Conservation (phyloP, 2,888 invertebrate genomes). For the Drosophila antonietae region DNA sequence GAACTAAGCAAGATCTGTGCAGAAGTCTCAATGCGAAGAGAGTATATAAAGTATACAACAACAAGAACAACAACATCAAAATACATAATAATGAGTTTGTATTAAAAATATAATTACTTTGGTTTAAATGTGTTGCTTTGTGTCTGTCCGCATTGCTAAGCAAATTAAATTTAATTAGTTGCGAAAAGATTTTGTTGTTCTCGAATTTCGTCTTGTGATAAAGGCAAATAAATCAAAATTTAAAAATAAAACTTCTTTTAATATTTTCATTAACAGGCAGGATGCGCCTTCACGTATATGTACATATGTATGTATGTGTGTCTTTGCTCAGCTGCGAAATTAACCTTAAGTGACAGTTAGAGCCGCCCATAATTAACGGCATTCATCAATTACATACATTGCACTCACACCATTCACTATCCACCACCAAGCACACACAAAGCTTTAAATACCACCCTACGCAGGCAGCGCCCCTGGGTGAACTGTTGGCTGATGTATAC, state of each 20-base stretch:
- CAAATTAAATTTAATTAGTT: constrained; percentile 3
- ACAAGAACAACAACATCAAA: neutral
- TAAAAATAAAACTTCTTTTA: neutral
- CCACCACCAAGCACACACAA: constrained; percentile 18
- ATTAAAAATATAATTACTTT: constrained; percentile 12
- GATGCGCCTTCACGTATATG: neutral
- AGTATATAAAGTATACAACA: too few species aligned
- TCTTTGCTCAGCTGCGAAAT: constrained; percentile 39
- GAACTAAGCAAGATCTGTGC: constrained; percentile 29
- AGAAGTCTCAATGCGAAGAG: constrained; percentile 7
- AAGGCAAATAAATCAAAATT: neutral
- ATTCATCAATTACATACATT: constrained; percentile 58
- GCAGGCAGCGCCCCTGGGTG: neutral
- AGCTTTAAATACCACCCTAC: constrained; percentile 40
- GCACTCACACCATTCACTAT: constrained; percentile 12
- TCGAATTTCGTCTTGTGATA: neutral
- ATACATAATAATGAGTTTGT: neutral
- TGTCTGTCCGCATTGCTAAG: neutral
- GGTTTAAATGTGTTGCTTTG: neutral
- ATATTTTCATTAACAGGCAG: neutral
- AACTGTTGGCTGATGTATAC: constrained; percentile 15
- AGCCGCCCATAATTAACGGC: constrained; percentile 64
- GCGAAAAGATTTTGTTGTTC: neutral
- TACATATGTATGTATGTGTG: neutral
- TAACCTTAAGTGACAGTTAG: constrained; percentile 51